A percentile compares a stretch with the other conserved stretches of the same genome.
phyloP scores from a whole-genome alignment of 2,797 vertebrate species.

The Picus viridis region DNA sequence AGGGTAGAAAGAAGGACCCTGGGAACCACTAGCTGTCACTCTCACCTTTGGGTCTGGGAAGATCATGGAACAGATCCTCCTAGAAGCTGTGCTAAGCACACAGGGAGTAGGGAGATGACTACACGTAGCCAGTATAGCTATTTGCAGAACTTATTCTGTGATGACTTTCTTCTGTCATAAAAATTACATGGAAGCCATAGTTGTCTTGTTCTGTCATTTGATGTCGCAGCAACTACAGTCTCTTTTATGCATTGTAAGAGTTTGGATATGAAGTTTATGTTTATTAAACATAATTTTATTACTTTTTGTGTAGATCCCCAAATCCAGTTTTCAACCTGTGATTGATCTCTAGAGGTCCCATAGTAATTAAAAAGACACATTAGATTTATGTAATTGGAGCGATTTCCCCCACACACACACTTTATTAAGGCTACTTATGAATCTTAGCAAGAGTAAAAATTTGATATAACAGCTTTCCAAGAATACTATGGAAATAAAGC shows the following conservation, averaged over 20 bases:
- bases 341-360: neutral
- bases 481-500: neutral
- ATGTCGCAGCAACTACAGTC: neutral
- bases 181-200: neutral
- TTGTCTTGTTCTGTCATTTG: neutral
- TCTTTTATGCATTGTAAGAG: neutral
- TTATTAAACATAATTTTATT: neutral
- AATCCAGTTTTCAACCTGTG: neutral
- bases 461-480: neutral
- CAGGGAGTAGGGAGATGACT: neutral
- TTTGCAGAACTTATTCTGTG: neutral
- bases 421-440: neutral
- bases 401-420: too few species aligned
- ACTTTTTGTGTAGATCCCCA: neutral
- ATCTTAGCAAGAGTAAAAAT: neutral
- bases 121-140: too few species aligned
- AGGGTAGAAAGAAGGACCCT: neutral
- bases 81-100: neutral
- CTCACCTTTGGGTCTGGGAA: too few species aligned
- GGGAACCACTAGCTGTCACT: neutral
- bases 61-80: neutral
- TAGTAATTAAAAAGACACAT: neutral
- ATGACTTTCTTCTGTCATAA: neutral
- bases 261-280: neutral
- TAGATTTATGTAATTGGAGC: neutral